Evolutionary conservation across 2,888 invertebrate genomes (phyloP).

Genomic region (Smittia aterrima): DNA sequence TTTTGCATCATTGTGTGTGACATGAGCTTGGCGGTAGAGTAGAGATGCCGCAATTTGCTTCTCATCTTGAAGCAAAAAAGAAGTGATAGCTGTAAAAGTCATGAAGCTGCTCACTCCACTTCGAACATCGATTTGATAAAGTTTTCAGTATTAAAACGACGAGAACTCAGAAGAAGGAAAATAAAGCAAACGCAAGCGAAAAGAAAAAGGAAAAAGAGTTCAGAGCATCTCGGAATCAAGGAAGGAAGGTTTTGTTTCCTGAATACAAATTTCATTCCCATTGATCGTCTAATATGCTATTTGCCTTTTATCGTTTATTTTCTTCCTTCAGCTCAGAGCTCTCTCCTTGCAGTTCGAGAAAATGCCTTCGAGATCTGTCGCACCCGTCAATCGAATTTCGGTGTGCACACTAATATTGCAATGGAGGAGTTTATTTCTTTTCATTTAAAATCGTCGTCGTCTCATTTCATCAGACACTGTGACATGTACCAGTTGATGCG

Average conservation of each 20-base stretch:
- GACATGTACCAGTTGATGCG: conserved; percentile 34
- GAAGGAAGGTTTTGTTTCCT: conserved; percentile 38
- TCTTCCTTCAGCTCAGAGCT: no score
- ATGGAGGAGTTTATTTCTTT: conserved; percentile 3
- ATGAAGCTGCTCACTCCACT: neutral
- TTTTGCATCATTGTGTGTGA: conserved; percentile 35
- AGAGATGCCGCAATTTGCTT: conserved; percentile 9
- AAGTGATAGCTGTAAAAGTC: neutral
- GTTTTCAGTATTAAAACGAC: conserved; percentile 10
- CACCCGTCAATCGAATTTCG: conserved; percentile 27
- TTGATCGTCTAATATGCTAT: conserved; percentile 19
- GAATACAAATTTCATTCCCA: conserved; percentile 35
- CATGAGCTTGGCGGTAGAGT: conserved; percentile 2
- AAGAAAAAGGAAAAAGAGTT: neutral
- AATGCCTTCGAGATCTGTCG: neutral
- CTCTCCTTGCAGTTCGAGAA: neutral
- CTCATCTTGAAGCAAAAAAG: neutral
- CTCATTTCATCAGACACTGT: conserved; percentile 12
- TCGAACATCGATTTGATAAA: conserved; percentile 12
- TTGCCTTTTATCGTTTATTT: conserved; percentile 4
- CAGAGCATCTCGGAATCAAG: conserved; percentile 10
- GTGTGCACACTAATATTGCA: conserved; percentile 31
- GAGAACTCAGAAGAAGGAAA: neutral
- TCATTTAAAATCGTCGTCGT: neutral
- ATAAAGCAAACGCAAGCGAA: conserved; percentile 39